Percentiles rank a stretch among this genome's conserved stretches.
These are phyloP conservation scores for Solea solea DNA, from an alignment of 2,113 vertebrate species.

Conservation along the genomic window DNA sequence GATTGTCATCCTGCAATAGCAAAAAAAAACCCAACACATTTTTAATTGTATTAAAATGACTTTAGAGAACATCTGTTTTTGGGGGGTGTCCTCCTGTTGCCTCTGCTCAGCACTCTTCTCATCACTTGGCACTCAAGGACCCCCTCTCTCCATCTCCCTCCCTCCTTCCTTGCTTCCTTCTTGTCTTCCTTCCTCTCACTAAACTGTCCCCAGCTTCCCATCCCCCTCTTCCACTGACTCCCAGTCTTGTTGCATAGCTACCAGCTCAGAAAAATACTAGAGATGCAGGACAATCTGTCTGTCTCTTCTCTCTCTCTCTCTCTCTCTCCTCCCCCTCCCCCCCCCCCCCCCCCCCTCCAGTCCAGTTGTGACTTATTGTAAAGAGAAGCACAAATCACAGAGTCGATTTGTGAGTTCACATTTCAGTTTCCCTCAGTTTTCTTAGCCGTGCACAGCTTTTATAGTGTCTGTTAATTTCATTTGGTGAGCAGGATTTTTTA, in stretches of 20 bases:
- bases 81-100: conserved; percentile 28
- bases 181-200: conserved; percentile 56
- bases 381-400: conserved; percentile 27
- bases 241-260: conserved; percentile 83
- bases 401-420: conserved; percentile 10
- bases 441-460: conserved; percentile 25
- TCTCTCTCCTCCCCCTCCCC: conserved; percentile 14
- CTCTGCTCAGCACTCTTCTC: conserved; percentile 35
- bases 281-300: conserved; percentile 77
- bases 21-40: background rate
- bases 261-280: conserved; percentile 79
- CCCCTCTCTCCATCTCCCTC: conserved; percentile 14
- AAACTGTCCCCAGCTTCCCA: conserved; percentile 75
- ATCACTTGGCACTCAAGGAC: conserved; percentile 58
- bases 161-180: conserved; percentile 15
- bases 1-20: conserved; percentile 7
- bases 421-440: conserved; percentile 17
- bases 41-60: background rate
- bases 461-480: conserved; percentile 39
- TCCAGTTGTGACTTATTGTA: conserved; percentile 64
- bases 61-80: conserved; percentile 21
- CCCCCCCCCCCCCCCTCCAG: background rate
- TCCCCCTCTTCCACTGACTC: conserved; percentile 76
- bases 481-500: conserved; percentile 47
- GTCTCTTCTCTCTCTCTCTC: conserved; percentile 49